These are phyloP conservation scores for Catharus minimus DNA, from an alignment of 2,113 vertebrate species.

Conservation along the genomic window DNA sequence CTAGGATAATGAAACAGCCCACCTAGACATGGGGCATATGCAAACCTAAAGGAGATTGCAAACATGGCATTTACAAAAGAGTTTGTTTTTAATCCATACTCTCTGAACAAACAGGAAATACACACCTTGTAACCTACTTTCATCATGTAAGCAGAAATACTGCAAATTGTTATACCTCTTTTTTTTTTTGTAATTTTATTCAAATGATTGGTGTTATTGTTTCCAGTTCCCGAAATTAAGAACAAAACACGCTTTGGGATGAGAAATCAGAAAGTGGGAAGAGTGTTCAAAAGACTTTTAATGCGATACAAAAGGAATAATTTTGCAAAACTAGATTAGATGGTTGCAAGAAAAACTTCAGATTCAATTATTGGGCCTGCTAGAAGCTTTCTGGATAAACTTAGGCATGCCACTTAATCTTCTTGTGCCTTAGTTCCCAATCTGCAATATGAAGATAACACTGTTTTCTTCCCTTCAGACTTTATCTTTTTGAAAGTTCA, in stretches of 20 bases:
- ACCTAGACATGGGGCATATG: accelerated
- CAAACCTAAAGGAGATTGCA: background rate
- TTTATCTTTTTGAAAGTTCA: background rate
- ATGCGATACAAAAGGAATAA: background rate
- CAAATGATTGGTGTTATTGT: background rate
- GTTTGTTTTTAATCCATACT: background rate
- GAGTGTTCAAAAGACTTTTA: background rate
- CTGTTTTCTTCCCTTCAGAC: background rate
- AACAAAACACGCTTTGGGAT: background rate
- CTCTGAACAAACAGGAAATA: background rate
- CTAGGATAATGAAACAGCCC: background rate
- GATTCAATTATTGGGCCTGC: background rate
- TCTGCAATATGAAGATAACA: background rate
- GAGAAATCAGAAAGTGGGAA: background rate
- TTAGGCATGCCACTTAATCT: background rate
- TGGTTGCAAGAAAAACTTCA: background rate
- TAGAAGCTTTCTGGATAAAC: background rate
- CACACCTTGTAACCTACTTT: background rate
- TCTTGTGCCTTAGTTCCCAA: background rate
- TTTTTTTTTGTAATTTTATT: background rate
- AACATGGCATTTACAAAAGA: background rate
- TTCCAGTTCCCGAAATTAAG: background rate
- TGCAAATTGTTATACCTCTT: background rate
- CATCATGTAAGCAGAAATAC: background rate
- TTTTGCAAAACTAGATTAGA: background rate